A percentile compares a stretch with the other conserved stretches of the same genome.
Conservation (phyloP, 2,113 vertebrate genomes). For the Falco punctatus region DNA sequence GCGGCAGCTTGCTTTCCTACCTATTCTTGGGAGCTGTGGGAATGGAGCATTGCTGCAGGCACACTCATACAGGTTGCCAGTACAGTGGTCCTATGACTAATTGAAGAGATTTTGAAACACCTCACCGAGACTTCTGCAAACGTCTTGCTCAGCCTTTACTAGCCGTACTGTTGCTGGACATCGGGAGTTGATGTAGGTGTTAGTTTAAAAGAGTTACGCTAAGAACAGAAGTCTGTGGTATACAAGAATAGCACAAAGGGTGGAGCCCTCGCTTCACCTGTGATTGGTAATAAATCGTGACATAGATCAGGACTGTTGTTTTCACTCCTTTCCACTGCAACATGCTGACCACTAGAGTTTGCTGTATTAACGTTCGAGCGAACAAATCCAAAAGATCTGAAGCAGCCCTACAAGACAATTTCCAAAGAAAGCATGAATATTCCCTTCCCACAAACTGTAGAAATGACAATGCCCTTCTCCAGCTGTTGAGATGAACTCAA, state of each 20-base stretch:
- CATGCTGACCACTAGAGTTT: constrained; percentile 65
- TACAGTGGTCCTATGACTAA: not conserved
- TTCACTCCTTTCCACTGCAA: constrained; percentile 34
- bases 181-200: not conserved
- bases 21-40: not conserved
- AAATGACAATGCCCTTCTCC: constrained; percentile 4
- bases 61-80: not conserved
- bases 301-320: not conserved
- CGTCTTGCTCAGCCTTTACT: not conserved
- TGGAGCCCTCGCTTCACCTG: constrained; percentile 3
- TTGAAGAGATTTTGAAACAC: not conserved
- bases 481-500: constrained; percentile 41
- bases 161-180: not conserved
- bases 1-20: not conserved
- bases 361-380: constrained; percentile 15
- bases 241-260: not conserved
- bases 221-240: not conserved
- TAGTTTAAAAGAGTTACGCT: not conserved
- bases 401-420: not conserved
- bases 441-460: not conserved
- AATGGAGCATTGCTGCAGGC: not conserved
- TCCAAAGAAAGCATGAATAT: constrained; percentile 14
- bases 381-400: constrained; percentile 18
- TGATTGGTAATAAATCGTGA: not conserved
- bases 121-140: not conserved